Base-by-base conservation (phyloP, 2,888 invertebrate species). In the Peribatodes rhomboidaria region DNA sequence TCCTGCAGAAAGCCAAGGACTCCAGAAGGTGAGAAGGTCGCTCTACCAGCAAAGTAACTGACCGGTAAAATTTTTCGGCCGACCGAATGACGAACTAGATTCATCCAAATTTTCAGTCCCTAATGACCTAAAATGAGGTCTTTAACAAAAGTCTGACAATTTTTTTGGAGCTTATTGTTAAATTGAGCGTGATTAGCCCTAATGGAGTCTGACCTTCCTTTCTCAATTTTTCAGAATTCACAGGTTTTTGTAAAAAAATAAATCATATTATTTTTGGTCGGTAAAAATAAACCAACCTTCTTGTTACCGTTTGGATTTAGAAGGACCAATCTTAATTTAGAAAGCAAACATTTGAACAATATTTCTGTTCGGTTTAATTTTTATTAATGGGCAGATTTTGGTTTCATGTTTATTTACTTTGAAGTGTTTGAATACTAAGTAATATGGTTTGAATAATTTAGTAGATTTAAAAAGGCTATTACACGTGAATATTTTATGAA, bases 1-100 rank as follows among this genome's bases (percentile, higher is more conserved):
- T 96, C 74, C 81, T 98, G 16, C 98, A 98, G 83, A 97, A 95
- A 73, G 94, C 94, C 27, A 94, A 94, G 33, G 93, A 95, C 71
- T 96, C 96, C 0, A 95, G 95, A 70, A 90, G 93, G 93, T 92
- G 79, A 65, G 65, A 42, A 18, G 2, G 14, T 31, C 14, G n/a
- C n/a, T n/a, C n/a, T n/a, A n/a, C n/a, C n/a, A n/a, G n/a, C n/a
- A n/a, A 41, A 41, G 14, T 16, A 14, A 8, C 41, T 13, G 10
- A n/a, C n/a, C 27, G 9, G 9, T 27, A n/a, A 27, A 46, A 33
- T 33, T 11, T 16, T 49, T 14, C 9, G 1, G 18, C 6, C 4
- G 7, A 35, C 7, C 1, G 8, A 8, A 50, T 6, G 13, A 13
- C 35, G n/a, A 35, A 18, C 16, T 35, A 33, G 20, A 50, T 50